These are phyloP conservation scores for Brachionus calyciflorus DNA, from an alignment of 1,140 invertebrate species.

Conservation along the genomic window DNA sequence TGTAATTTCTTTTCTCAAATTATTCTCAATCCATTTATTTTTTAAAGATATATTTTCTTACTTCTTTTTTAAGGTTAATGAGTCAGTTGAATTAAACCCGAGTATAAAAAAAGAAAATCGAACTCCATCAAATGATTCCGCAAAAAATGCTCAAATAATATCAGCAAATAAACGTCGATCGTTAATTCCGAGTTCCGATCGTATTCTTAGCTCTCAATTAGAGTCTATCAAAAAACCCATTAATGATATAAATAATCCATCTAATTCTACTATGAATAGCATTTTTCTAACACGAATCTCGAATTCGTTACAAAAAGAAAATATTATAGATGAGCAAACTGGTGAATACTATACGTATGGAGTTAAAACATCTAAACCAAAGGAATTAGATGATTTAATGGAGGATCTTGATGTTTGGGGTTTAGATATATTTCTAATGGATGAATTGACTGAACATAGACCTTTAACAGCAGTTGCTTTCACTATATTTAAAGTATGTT, in stretches of 20 bases:
- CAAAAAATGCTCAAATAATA: neutral
- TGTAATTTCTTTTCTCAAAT: neutral
- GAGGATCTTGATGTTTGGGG: conserved; percentile 20
- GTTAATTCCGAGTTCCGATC: neutral
- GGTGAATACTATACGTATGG: conserved; percentile 50
- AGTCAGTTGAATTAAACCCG: neutral
- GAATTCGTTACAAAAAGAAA: neutral
- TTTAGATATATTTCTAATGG: conserved; percentile 12
- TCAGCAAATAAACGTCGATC: neutral
- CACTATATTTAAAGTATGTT: conserved; percentile 42
- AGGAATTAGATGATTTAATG: conserved; percentile 52
- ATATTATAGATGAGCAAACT: conserved; percentile 8
- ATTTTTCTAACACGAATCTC: conserved; percentile 5
- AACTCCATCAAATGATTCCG: conserved; percentile 14
- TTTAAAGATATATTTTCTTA: neutral
- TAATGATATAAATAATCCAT: neutral
- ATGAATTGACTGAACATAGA: conserved; percentile 26
- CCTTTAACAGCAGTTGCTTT: conserved; percentile 18
- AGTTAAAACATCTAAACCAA: conserved; percentile 57
- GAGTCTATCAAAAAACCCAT: neutral
- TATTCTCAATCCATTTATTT: too few relatives aligned
- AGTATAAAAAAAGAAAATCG: neutral
- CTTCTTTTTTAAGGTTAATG: neutral
- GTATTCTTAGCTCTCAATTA: too few relatives aligned
- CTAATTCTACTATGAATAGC: conserved; percentile 7